phyloP scores from a whole-genome alignment of 2,113 vertebrate species.

The Apteryx owenii region DNA sequence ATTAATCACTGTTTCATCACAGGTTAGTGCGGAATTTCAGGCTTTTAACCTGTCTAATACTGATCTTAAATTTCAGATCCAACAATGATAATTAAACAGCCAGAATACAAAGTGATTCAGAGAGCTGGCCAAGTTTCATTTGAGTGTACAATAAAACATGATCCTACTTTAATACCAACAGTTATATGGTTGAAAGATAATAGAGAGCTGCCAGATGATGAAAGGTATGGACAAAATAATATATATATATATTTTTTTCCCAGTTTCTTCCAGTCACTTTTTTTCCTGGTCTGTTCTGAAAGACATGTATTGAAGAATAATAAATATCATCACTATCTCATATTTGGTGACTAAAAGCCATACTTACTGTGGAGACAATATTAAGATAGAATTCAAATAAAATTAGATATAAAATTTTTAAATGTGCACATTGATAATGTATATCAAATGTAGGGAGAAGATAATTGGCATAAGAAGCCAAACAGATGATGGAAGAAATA shows the following conservation, averaged over 20 bases:
- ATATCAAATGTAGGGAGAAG: not conserved
- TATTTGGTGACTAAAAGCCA: not conserved
- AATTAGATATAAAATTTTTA: not conserved
- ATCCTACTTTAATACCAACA: constrained; percentile 83
- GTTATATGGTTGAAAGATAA: constrained; percentile 90
- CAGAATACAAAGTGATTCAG: constrained; percentile 87
- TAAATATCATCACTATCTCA: not conserved
- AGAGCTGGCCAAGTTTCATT: constrained; percentile 86
- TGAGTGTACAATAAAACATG: constrained; percentile 93
- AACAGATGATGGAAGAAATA: not conserved
- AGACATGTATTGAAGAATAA: not conserved
- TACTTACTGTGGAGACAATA: not conserved
- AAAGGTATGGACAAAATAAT: constrained; percentile 80
- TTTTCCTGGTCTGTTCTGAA: constrained; percentile 1
- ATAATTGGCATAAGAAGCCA: not conserved
- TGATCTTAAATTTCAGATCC: constrained; percentile 85
- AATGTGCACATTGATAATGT: not conserved
- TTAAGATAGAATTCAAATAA: not conserved
- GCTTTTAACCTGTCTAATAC: constrained; percentile 43
- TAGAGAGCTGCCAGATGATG: constrained; percentile 86
- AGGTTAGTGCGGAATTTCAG: not conserved
- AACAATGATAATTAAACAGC: constrained; percentile 91
- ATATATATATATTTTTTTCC: not conserved
- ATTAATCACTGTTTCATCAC: not conserved
- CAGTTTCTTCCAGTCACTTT: not conserved